Base-by-base conservation (phyloP, 2,113 vertebrate genomes). In the Rhinolophus ferrumequinum region DNA sequence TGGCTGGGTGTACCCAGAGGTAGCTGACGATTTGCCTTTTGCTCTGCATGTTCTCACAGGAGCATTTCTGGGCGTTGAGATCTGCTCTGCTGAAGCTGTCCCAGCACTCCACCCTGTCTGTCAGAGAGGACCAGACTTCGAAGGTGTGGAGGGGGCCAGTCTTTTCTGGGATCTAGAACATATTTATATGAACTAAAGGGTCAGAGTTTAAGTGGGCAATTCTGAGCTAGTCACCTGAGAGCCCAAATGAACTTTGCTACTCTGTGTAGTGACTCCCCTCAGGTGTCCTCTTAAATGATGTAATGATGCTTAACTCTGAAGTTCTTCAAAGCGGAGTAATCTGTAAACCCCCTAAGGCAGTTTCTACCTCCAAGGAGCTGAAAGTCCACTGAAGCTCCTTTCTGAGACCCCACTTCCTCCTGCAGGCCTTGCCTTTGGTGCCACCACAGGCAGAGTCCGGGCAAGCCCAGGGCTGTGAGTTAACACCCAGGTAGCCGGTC, bases 161-260 rank as follows among this genome's bases (percentile, higher is more conserved):
- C 85, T 80, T 92, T 28, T 67, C 26, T 38, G 58, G 54, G 89
- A 90, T 88, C 67, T 58, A 90, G 88, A 81, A 86, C 0, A 0
- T 62, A 73, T 66, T 96, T 72, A 26, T 52, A 56, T 88, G 69
- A 95, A 96, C 90, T 92, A 95, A 95, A 88, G 88, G 72, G 93
- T 90, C 88, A 95, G 88, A 62, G 93, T 93, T 95, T 96, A 97
- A 96, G 93, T 96, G 95, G 85, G 62, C 91, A 96, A 83, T 97
- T 97, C 88, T 86, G 67, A 96, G 81, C 79, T 47, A 95, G 93
- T 93, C 97, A 94, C 91, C 52, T 52, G 81, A 97, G 93, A 91
- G n/a, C 33, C 44, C 66, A 88, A 96, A 96, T 96, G 93, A 97
- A 62, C 95, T 95, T 93, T 95, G 94, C 93, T 83, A 94, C 95